Base-by-base conservation (phyloP, 2,797 vertebrate species). In the Xiphorhynchus erythropygius region DNA sequence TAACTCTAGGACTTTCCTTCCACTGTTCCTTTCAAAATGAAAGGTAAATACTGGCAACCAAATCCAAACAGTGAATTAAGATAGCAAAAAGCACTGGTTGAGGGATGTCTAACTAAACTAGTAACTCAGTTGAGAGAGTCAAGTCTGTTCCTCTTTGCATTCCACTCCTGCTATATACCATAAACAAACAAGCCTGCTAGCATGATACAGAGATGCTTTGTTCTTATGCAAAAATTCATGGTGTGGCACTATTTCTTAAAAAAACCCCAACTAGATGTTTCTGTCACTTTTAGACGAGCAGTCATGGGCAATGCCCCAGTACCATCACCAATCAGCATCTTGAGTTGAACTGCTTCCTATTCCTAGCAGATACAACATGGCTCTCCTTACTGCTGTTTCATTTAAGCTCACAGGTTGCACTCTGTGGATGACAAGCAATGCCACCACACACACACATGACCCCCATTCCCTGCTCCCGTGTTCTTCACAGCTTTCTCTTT, bases 401-500 rank as follows among this genome's bases (percentile, higher is more conserved):
- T 71, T 63, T 73, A 69, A 88, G 80, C 27, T 79, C 39, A 56
- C 28, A 55, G 77, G 32, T 18, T 76, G 18, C 49, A 60, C 37
- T 18, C 22, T n/a, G 1, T 8, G 7, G 25, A 79, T 30, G n/a
- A 63, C 53, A 69, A 86, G n/a, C 7, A 65, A 42, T 30, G 17
- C 57, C 11, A 30, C 8, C n/a, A 28, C 35, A 28, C 15, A 33
- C 7, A 28, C 5, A 39, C 42, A 56, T 11, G 35, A 22, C 0
- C 3, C 12, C 4, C 18, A 13, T 6, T 4, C 17, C 24, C n/a
- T 8, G 12, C 21, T 24, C 28, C 22, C 2, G 1, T 42, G 41
- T n/a, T 87, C 69, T 41, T 63, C 56, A 64, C 25, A 76, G 44
- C 13, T 89, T 94, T 94, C 83, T 75, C 81, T 88, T 77, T 91